A percentile compares a stretch with the other conserved stretches of the same genome.
Conservation (phyloP, 2,888 invertebrate genomes). For the Eupithecia centaureata region DNA sequence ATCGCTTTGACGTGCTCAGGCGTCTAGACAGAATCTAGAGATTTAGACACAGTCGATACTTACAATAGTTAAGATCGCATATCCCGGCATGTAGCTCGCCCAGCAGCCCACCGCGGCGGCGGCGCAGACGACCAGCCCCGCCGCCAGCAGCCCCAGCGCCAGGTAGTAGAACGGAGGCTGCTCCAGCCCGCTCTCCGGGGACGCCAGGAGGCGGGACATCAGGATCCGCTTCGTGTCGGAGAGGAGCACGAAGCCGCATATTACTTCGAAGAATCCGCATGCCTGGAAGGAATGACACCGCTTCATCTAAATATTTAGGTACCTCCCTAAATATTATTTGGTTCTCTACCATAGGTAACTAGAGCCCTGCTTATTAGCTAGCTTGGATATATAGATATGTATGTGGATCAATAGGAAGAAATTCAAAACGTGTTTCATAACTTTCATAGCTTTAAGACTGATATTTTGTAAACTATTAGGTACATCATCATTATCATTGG, state of each 20-base stretch:
- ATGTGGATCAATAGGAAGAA: too few relatives aligned
- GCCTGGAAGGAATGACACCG: constrained; percentile 76
- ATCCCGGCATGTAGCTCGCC: constrained; percentile 91
- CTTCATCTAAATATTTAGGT: too few relatives aligned
- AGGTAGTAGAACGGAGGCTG: constrained; percentile 91
- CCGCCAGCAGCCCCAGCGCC: constrained; percentile 87
- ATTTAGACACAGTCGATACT: constrained; percentile 50
- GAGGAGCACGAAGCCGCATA: constrained; percentile 88
- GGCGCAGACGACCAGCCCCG: constrained; percentile 87
- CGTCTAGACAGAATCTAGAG: too few relatives aligned
- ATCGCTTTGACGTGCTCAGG: too few relatives aligned
- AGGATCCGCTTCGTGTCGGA: constrained; percentile 88
- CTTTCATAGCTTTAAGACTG: too few relatives aligned
- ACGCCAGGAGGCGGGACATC: constrained; percentile 88
- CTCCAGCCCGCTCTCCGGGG: constrained; percentile 84
- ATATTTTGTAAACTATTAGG: too few relatives aligned
- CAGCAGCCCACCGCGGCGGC: constrained; percentile 91
- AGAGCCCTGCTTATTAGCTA: too few relatives aligned
- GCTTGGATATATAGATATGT: too few relatives aligned
- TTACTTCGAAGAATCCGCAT: constrained; percentile 88
- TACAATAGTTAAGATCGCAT: constrained; percentile 88
- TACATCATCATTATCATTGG: too few relatives aligned
- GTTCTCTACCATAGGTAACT: too few relatives aligned
- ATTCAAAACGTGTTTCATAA: too few relatives aligned
- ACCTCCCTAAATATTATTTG: too few relatives aligned